Evolutionary conservation across 2,888 invertebrate genomes (phyloP), one percentile per base, ranked within the genome.

Genomic region (Corythucha ciliata): DNA sequence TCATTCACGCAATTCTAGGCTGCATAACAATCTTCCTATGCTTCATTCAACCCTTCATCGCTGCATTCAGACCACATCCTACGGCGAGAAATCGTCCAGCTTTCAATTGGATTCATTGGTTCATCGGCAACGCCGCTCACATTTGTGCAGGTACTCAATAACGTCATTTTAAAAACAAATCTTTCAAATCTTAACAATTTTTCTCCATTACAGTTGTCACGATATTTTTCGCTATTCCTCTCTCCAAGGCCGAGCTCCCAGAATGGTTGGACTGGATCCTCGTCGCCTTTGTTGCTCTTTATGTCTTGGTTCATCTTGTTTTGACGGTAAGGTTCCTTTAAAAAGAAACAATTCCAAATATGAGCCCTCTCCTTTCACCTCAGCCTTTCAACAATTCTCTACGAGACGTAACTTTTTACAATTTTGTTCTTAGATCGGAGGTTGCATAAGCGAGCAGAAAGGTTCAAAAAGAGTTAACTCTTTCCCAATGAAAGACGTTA

Each of bases 71-170:
- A 57, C 91, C 91, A 0, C 83, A 83, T 68, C 89, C 90, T 0
- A 85, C 83, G 42, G 81, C 88, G 8, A 77, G 80, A 14, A 78
- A 77, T 61, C 74, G 93, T 48, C 78, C 83, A 0, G 69, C 86
- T 50, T 93, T 93, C 73, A 94, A 93, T 71, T 93, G 92, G 91
- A 68, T 76, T 2, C 93, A 94, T 68, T 91, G 91, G 88, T 70
- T 86, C 45, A 76, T 81, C 36, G 94, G 94, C 36, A 92, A 92
- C 68, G 70, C 79, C 1, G 88, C 91, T 1, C 89, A 91, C 64
- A 86, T 90, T 59, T 72, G 89, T 61, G 88, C 81, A 67, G 84
- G 90, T 90, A 69, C 76, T 83, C 77, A 16, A 27, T 16, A n/a
- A n/a, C n/a, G n/a, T n/a, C n/a, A n/a, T n/a, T n/a, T n/a, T n/a